phyloP scores from a whole-genome alignment of 92 coral and sea anemone genomes.

The Anthopleura xanthogrammica region DNA sequence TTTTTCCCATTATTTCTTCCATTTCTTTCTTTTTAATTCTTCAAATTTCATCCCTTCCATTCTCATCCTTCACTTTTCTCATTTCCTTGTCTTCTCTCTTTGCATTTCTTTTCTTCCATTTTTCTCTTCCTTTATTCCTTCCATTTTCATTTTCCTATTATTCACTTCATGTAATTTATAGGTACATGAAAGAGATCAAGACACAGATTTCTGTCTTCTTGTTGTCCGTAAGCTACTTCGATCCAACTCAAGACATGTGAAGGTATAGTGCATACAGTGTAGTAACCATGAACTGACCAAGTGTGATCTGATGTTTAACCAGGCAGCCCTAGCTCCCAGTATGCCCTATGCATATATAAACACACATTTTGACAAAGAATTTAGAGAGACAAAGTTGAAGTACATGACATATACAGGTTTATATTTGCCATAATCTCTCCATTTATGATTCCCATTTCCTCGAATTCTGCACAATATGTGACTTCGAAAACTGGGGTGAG shows the following conservation, averaged over 20 bases:
- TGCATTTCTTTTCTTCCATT: neutral
- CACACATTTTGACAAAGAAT: too few relatives aligned
- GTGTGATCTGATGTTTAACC: too few relatives aligned
- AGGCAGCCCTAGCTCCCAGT: too few relatives aligned
- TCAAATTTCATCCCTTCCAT: neutral
- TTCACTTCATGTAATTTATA: neutral
- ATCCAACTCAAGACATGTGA: constrained; percentile 94
- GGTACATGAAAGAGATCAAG: constrained; percentile 98
- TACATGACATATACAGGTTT: too few relatives aligned
- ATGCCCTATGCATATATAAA: too few relatives aligned
- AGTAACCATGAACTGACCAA: too few relatives aligned
- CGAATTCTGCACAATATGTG: too few relatives aligned
- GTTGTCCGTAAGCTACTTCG: constrained; percentile 88
- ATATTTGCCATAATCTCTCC: too few relatives aligned
- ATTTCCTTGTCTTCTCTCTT: neutral
- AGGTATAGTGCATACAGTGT: constrained; percentile 41
- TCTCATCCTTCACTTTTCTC: neutral
- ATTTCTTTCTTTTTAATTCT: neutral
- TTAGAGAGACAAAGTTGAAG: too few relatives aligned
- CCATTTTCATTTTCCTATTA: neutral
- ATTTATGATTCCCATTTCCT: too few relatives aligned
- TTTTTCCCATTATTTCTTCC: neutral
- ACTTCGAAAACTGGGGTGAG: too few relatives aligned
- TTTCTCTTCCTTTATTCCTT: neutral
- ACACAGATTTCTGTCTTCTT: constrained; percentile 87